These are phyloP conservation scores for Rousettus leschenaultii DNA, from an alignment of 2,113 vertebrate genomes.

Conservation along the genomic window DNA sequence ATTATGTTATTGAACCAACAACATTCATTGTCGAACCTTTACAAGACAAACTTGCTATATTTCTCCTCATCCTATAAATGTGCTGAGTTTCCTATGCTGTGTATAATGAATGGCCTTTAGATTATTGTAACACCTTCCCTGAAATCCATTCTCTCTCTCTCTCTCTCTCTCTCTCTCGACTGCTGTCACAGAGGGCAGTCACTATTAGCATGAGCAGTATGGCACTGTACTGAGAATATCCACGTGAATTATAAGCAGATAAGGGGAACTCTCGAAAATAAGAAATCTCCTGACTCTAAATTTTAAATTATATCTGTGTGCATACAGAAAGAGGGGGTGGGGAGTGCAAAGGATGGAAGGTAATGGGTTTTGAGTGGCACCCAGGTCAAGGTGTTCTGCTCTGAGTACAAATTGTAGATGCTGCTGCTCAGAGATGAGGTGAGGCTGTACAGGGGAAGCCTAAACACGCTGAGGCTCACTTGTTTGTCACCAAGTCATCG, in stretches of 20 bases:
- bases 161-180: not conserved
- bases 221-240: not conserved
- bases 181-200: not conserved
- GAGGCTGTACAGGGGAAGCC: not conserved
- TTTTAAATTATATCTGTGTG: not conserved
- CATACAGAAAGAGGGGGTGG: not conserved
- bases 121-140: not conserved
- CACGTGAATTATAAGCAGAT: not conserved
- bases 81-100: not conserved
- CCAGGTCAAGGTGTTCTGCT: not conserved
- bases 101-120: not conserved
- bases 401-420: not conserved
- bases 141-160: not conserved
- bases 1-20: not conserved
- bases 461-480: not conserved
- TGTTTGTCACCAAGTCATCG: not conserved
- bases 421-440: not conserved
- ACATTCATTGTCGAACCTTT: constrained; percentile 2
- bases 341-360: not conserved
- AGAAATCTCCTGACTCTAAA: not conserved
- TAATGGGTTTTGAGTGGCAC: not conserved
- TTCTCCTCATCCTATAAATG: not conserved
- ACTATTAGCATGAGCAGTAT: not conserved
- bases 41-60: not conserved
- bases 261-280: not conserved